Conservation (phyloP, 2,113 vertebrate genomes). For the Poicephalus gulielmi region DNA sequence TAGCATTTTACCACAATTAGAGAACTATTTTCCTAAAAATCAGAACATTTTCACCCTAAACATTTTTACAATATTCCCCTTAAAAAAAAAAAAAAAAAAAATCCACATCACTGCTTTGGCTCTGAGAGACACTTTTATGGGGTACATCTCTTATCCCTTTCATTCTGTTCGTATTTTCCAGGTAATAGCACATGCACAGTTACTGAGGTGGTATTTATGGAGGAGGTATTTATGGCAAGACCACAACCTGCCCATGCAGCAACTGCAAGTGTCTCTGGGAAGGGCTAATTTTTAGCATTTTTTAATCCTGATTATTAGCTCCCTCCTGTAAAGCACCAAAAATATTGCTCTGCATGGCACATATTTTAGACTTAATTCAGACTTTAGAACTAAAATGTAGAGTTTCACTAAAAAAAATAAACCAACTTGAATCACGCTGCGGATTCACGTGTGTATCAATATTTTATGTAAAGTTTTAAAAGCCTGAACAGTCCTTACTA, state of each 20-base stretch:
- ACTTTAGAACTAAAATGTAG: background rate
- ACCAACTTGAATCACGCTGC: background rate
- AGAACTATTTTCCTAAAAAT: background rate
- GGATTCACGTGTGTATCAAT: accelerated
- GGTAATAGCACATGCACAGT: accelerated
- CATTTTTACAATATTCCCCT: background rate
- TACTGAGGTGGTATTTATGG: background rate
- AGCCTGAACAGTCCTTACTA: background rate
- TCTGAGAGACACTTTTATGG: background rate
- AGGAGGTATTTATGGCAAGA: background rate
- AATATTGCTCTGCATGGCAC: background rate
- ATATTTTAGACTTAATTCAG: background rate
- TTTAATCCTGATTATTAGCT: background rate
- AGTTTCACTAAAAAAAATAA: background rate
- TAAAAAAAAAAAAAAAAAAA: background rate
- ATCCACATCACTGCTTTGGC: background rate
- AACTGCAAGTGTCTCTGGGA: background rate
- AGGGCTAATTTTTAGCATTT: background rate
- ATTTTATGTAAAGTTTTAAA: background rate
- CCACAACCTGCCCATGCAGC: background rate
- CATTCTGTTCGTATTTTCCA: background rate
- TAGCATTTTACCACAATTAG: background rate
- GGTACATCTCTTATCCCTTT: background rate
- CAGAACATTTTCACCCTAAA: background rate
- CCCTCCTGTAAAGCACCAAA: background rate